Conservation (phyloP, 1,140 invertebrate genomes). For the Drosophila takahashii region DNA sequence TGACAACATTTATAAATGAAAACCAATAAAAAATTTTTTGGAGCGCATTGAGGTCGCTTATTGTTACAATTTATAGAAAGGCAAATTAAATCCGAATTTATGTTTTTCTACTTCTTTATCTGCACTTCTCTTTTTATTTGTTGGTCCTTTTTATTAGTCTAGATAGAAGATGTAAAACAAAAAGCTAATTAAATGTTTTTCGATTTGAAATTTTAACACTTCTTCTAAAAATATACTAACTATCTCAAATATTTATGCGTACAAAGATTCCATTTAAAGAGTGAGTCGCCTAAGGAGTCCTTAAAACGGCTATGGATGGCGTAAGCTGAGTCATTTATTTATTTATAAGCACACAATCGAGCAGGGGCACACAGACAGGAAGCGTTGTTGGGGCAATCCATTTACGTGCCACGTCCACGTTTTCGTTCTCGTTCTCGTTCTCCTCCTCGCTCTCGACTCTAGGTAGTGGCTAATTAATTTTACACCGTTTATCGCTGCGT, state of each 20-base stretch:
- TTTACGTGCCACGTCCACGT: slow-evolving; percentile 33
- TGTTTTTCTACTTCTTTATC: too few relatives aligned
- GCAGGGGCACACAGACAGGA: slow-evolving; percentile 44
- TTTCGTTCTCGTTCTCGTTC: slow-evolving; percentile 7
- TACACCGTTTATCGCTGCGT: slow-evolving; percentile 77
- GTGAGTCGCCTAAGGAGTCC: slow-evolving; percentile 17
- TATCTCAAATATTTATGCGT: neutral
- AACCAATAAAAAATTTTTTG: too few relatives aligned
- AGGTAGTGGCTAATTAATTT: slow-evolving; percentile 74
- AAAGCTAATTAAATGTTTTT: neutral
- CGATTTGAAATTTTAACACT: neutral
- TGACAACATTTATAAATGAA: too few relatives aligned
- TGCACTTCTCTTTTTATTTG: too few relatives aligned
- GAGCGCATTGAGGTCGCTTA: too few relatives aligned
- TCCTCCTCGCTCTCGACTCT: slow-evolving; percentile 10
- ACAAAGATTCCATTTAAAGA: slow-evolving; percentile 16
- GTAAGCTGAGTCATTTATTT: slow-evolving; percentile 63
- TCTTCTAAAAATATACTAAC: neutral
- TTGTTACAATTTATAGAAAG: too few relatives aligned
- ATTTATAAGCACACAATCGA: slow-evolving; percentile 64
- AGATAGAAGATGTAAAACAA: neutral
- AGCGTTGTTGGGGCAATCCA: slow-evolving; percentile 26
- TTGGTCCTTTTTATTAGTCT: too few relatives aligned
- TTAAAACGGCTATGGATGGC: slow-evolving; percentile 17
- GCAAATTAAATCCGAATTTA: too few relatives aligned